These are phyloP conservation scores for Lutjanus campechanus DNA, from an alignment of 2,797 vertebrate species.

Conservation along the genomic window DNA sequence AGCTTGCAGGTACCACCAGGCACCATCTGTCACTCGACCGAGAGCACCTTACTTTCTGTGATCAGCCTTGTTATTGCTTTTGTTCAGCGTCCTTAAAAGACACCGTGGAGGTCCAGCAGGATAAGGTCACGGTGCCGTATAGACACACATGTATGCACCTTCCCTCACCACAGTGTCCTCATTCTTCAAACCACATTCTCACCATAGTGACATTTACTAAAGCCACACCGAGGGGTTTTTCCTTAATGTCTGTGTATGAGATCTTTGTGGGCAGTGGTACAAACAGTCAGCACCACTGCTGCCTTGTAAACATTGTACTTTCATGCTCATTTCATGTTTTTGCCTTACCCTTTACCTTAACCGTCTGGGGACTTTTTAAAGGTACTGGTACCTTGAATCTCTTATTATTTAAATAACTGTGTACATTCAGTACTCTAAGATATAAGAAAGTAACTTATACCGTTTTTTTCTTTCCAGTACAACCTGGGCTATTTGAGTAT, in stretches of 20 bases:
- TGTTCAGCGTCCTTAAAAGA: not conserved
- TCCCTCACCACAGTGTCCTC: not conserved
- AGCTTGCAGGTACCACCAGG: conserved; percentile 87
- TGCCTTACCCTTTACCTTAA: not conserved
- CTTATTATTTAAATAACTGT: too few species aligned
- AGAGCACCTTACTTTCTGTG: not conserved
- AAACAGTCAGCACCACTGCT: not conserved
- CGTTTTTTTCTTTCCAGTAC: too few species aligned
- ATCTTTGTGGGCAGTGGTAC: not conserved
- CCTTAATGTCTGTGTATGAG: not conserved
- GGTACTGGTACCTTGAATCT: too few species aligned
- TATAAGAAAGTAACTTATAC: too few species aligned
- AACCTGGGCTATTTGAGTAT: too few species aligned
- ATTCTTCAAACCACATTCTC: not conserved
- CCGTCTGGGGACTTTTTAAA: too few species aligned
- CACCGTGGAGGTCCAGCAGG: not conserved
- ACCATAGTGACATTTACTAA: not conserved
- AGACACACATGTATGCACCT: too few species aligned
- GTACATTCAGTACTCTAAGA: too few species aligned
- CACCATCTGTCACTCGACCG: not conserved
- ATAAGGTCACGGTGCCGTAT: not conserved
- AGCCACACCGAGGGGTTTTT: not conserved
- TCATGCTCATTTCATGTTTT: not conserved
- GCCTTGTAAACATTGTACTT: not conserved
- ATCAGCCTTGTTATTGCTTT: not conserved